Conservation (phyloP, 2,888 invertebrate species). For the Drosophila limbata region DNA sequence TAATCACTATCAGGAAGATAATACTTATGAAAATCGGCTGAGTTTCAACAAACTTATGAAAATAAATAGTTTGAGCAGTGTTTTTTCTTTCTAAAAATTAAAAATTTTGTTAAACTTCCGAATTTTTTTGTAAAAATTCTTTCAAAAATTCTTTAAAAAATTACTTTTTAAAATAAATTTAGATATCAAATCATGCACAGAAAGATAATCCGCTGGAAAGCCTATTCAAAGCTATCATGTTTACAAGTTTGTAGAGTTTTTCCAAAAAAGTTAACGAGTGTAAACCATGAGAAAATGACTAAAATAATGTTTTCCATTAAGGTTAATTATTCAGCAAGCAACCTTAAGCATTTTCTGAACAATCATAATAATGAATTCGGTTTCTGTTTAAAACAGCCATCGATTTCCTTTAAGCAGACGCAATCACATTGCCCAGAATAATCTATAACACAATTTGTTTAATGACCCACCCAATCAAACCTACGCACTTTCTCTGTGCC, state of each 20-base stretch:
- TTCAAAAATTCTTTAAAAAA: no score
- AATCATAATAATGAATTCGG: no score
- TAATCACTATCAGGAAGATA: not conserved
- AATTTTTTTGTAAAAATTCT: no score
- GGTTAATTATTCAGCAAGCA: no score
- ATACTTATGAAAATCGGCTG: no score
- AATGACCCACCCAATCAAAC: constrained; percentile 63
- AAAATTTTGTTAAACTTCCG: no score
- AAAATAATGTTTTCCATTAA: not conserved
- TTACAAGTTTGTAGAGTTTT: not conserved
- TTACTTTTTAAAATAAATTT: not conserved
- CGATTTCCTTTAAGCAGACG: constrained; percentile 32
- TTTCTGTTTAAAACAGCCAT: not conserved
- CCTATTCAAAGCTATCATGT: no score
- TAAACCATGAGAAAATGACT: not conserved
- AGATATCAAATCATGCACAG: not conserved
- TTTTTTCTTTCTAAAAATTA: no score
- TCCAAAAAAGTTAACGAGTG: not conserved
- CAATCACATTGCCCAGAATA: constrained; percentile 24
- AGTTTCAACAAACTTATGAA: not conserved
- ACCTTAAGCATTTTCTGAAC: no score
- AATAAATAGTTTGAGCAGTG: not conserved
- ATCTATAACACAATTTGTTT: constrained; percentile 57
- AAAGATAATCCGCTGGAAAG: not conserved
- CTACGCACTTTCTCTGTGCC: constrained; percentile 29